Conservation (phyloP, 1,140 invertebrate species). For the Hypothenemus hampei region DNA sequence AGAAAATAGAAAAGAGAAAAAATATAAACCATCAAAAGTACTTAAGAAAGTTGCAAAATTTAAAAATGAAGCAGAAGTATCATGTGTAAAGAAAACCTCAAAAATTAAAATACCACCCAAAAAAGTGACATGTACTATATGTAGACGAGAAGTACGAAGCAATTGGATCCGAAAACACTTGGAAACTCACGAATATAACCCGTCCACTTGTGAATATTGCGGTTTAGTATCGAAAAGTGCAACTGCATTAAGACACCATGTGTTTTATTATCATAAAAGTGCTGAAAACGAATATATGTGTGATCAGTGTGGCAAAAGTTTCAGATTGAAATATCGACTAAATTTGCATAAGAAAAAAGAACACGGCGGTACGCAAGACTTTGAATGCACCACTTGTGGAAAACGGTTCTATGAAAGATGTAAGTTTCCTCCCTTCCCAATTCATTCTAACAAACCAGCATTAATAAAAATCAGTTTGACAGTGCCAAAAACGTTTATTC, state of each 20-base stretch:
- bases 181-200: conserved; percentile 26
- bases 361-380: conserved; percentile 30
- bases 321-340: conserved; percentile 29
- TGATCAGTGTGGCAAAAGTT: no score
- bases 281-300: conserved; percentile 28
- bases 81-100: conserved; percentile 15
- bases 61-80: no score
- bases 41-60: no score
- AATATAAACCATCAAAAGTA: no score
- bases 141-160: conserved; percentile 18
- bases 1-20: no score
- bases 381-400: conserved; percentile 31
- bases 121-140: conserved; percentile 25
- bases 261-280: conserved; percentile 34
- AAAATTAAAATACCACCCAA: conserved; percentile 24
- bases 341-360: conserved; percentile 31
- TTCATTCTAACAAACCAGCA: no score
- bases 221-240: conserved; percentile 33
- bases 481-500: no score
- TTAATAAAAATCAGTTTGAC: no score
- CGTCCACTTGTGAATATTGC: conserved; percentile 31
- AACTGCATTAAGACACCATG: conserved; percentile 33
- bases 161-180: conserved; percentile 32
- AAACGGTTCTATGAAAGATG: conserved; percentile 31
- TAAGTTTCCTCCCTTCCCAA: no score